phyloP scores from a whole-genome alignment of 2,888 invertebrate species.

The Euzetes globulus region DNA sequence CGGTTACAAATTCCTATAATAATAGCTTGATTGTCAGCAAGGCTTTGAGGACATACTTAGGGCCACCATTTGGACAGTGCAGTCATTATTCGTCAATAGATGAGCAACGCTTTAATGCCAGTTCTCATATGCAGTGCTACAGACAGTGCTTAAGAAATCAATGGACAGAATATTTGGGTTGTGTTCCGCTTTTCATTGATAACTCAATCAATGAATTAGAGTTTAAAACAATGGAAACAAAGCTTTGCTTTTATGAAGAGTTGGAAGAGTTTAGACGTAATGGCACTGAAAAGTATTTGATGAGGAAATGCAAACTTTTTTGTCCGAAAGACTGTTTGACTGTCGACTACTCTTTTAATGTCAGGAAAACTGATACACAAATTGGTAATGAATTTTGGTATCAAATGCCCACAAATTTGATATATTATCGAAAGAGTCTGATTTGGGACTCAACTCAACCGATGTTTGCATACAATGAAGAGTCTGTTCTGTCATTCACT shows the following conservation, averaged over 20 bases:
- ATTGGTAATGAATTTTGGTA: background rate
- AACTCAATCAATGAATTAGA: background rate
- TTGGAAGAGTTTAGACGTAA: background rate
- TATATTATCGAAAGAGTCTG: background rate
- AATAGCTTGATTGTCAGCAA: background rate
- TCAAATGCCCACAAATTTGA: background rate
- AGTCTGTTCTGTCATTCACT: background rate
- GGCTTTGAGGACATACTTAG: background rate
- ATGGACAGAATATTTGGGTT: background rate
- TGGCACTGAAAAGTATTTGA: background rate
- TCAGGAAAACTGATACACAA: background rate
- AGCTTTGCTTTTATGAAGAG: background rate
- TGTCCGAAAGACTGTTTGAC: background rate
- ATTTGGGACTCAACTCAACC: background rate
- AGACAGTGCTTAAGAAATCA: background rate
- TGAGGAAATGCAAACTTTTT: background rate
- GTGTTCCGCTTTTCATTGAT: background rate
- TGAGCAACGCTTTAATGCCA: background rate
- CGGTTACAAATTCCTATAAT: background rate
- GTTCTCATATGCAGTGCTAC: background rate
- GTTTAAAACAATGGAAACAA: background rate
- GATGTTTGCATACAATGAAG: background rate
- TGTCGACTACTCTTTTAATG: background rate
- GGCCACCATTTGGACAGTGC: background rate
- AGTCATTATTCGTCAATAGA: background rate